Evolutionary conservation across 2,113 vertebrate genomes (phyloP), one percentile per base, ranked within the genome.

Genomic region (Pimephales promelas): DNA sequence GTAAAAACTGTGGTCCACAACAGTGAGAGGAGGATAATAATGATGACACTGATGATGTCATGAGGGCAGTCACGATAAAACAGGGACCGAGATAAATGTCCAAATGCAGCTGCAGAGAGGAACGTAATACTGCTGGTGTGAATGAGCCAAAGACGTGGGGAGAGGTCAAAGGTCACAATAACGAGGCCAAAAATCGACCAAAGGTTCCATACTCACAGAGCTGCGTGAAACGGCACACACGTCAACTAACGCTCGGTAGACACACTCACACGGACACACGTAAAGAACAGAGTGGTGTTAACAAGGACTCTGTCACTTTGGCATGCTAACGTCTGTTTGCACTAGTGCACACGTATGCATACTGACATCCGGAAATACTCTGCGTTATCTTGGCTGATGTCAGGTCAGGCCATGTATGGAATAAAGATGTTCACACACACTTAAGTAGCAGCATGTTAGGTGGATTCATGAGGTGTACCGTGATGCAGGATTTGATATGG

Each of bases 281-380:
- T 83, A 82, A 82, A 72, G 31, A 52, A 43, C 83, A 84, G 4
- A 2, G 16, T 28, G 64, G 81, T 86, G 83, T 77, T 79, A 86
- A 79, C 85, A 79, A 81, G 66, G 34, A 76, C 47, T 52, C 40
- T 75, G 83, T 56, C 59, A 76, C 59, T 83, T 57, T 73, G 62
- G 82, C 73, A 76, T 64, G 56, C 59, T 73, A 66, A 77, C 36
- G 49, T 81, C 71, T 54, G 79, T 54, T 70, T 54, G 61, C n/a
- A n/a, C 61, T 66, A 66, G 73, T 18, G 1, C 18, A 43, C 47
- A 26, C 11, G 16, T 62, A 83, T 24, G 26, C 70, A 62, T 24
- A 75, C 11, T 62, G 26, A 49, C 40, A 31, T 36, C 45, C n/a
- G 9, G 9, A 66, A 49, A 16, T 31, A 81, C n/a, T 61, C 31